Base-by-base conservation (phyloP, 53 echinoderm and acorn worm species). In the Holothuria scabra region DNA sequence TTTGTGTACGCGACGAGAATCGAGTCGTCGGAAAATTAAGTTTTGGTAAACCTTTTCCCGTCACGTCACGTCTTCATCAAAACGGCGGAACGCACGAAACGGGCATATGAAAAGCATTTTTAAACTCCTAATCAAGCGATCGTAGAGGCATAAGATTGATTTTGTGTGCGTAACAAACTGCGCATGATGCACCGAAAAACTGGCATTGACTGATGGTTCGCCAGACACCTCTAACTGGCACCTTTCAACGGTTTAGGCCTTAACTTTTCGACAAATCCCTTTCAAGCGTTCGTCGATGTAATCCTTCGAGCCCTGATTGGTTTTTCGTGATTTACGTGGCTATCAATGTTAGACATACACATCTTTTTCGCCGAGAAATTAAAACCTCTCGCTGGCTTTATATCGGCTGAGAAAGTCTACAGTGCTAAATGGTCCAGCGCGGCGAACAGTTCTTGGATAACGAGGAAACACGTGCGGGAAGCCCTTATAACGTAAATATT, bases 271-370 rank as follows among this genome's bases (percentile, higher is more conserved):
- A 78, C 56, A 56, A 58, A 78, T 78, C 56, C 52, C 78, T 28
- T 55, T 59, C 56, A 78, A 78, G 58, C 72, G 72, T 72, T 72
- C 48, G 2, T 48, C 48, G 72, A 35, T 44, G 56, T 57, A 78
- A 78, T 78, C 78, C 78, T 31, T 58, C 20, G 78, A 78, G 56
- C 78, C 56, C 31, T 78, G 78, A 78, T 78, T 78, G 78, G 78
- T 78, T 78, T 78, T 78, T 58, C 78, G 78, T 78, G 78, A 78
- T 78, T 78, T 78, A 78, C 78, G 78, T 33, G 56, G 78, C 78
- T 56, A 78, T 78, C 78, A 78, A 78, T 56, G 78, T 78, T 56
- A 78, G 78, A 58, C 78, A 58, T 59, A 78, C 78, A 58, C 78
- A 78, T 56, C 31, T 57, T 76, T 72, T 72, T 78, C 78, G n/a